Base-by-base conservation (phyloP, 2,113 vertebrate genomes). In the Echinops telfairi region DNA sequence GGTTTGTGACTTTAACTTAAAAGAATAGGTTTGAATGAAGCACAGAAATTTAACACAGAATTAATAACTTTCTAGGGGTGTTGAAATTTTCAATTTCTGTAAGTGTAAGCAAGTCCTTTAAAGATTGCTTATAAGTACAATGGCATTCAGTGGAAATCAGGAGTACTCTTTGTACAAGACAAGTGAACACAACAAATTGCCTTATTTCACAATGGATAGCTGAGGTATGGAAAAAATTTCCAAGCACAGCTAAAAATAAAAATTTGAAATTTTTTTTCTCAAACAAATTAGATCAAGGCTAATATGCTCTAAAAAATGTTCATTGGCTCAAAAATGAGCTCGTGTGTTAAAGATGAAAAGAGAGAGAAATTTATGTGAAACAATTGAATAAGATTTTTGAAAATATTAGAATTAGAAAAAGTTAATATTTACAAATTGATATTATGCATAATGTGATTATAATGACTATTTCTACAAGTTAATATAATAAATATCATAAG, bases 101-200 rank as follows among this genome's bases (percentile, higher is more conserved):
- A 86, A 91, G 27, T 62, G 3, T 76, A 82, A 90, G 71, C 3
- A 86, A 64, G 5, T 77, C 29, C 64, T 80, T 36, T 31, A 78
- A 68, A 38, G 43, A 77, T 58, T 76, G 53, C 58, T 82, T 68
- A 82, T 85, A 92, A 76, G 70, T 89, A 91, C 77, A 87, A 91
- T 17, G 64, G 60, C 75, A 80, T 47, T 77, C 73, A 70, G 76
- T 70, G 12, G 20, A 79, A 66, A 66, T 77, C 29, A 47, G 76
- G 58, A 87, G 68, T 25, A 73, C 7, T 68, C 5, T 71, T 53
- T 38, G 36, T 53, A 58, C 25, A 91, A 77, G 70, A 83, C 60
- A 78, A 78, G 31, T n/a, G 84, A 76, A 66, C 36, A 62, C 38
- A 70, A 47, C 17, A 15, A 78, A 88, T 36, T 68, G 25, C 47